These are phyloP conservation scores for Emesis furor DNA, from an alignment of 2,888 invertebrate genomes.

Conservation along the genomic window DNA sequence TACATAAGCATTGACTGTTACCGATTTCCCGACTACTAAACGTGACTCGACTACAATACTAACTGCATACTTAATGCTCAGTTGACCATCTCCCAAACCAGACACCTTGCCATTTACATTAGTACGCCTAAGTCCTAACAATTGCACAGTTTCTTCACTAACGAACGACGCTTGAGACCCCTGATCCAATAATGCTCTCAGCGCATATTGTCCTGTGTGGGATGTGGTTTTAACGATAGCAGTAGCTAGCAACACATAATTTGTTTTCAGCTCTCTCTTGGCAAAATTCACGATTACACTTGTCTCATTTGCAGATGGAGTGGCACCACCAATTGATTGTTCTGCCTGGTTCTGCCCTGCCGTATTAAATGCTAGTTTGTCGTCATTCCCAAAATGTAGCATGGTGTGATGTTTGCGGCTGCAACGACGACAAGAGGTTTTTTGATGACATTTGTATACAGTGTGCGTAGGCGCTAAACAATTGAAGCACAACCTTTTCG, in stretches of 20 bases:
- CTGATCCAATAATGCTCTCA: constrained; percentile 21
- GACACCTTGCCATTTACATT: constrained; percentile 50
- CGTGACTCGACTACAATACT: neutral
- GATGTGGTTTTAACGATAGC: no score
- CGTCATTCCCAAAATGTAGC: neutral
- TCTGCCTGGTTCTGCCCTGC: neutral
- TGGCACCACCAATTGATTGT: no score
- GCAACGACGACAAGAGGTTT: no score
- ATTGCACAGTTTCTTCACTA: constrained; percentile 57
- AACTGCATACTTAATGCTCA: constrained; percentile 39
- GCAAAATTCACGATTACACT: neutral
- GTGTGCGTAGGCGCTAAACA: neutral
- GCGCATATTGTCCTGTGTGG: no score
- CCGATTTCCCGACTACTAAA: neutral
- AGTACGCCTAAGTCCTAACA: constrained; percentile 50
- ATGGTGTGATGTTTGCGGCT: no score
- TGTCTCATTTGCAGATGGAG: neutral
- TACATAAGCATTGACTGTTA: constrained; percentile 21
- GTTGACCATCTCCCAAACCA: constrained; percentile 57
- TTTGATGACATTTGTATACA: no score
- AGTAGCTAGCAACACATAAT: neutral
- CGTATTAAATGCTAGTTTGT: neutral
- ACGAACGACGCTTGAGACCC: constrained; percentile 65
- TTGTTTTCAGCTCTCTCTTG: neutral
- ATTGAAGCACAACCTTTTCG: neutral